A percentile compares a stretch with the other conserved stretches of the same genome.
Evolutionary conservation across 2,888 invertebrate species (phyloP).

Genomic region (Rotaria socialis): DNA sequence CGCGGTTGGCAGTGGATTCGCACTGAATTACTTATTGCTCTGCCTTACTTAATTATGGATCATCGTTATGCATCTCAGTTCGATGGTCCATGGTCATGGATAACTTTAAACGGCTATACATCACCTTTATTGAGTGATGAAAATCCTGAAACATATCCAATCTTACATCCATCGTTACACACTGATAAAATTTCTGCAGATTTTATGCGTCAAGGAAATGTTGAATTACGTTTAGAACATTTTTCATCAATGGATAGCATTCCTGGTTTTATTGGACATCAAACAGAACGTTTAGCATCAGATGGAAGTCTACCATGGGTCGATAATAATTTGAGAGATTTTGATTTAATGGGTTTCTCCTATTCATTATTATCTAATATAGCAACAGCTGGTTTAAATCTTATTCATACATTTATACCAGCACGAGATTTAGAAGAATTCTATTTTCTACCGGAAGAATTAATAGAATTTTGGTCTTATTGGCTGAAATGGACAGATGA

Average conservation of each 20-base stretch:
- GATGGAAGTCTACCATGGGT: neutral
- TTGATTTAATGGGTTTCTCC: neutral
- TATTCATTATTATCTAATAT: neutral
- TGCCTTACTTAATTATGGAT: neutral
- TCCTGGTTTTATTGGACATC: neutral
- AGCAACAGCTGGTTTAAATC: neutral
- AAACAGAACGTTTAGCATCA: neutral
- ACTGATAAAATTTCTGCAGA: neutral
- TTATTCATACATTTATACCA: neutral
- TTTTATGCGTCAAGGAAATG: neutral
- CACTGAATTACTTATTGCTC: neutral
- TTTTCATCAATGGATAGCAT: neutral
- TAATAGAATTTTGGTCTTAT: neutral
- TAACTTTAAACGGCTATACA: neutral
- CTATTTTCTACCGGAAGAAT: neutral
- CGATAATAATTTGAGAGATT: neutral
- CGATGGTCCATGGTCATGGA: neutral
- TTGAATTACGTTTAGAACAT: neutral
- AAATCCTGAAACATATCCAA: slow-evolving; percentile 14
- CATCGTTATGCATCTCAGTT: neutral
- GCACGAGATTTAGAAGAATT: neutral
- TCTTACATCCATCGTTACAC: neutral
- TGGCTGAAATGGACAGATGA: neutral
- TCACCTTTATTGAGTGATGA: neutral
- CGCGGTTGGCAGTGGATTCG: slow-evolving; percentile 12